Evolutionary conservation across 2,888 invertebrate species (phyloP), one percentile per base, ranked within the genome.

Genomic region (Papilio elwesi): DNA sequence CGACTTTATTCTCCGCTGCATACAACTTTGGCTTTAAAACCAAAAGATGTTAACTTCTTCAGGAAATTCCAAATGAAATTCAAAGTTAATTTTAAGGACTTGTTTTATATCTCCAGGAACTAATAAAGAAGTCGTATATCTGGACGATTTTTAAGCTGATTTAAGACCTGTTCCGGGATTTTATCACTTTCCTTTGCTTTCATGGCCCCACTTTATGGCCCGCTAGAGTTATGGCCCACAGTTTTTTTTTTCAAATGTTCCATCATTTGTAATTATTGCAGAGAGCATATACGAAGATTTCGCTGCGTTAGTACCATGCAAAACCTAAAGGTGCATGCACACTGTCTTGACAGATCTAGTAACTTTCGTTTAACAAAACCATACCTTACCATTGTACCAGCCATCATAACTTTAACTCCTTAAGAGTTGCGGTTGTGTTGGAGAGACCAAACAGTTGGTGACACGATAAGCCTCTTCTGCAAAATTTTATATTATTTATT

Each of bases 241-340:
- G 57, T 59, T 38, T 59, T 59, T 38, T 59, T 59, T 36, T 59
- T 59, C 57, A 59, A 38, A 59, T 38, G 57, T 38, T 38, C 57
- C 57, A 59, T 59, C 38, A 38, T 38, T 59, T 59, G 57, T 59
- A 59, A 59, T 59, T 59, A 59, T 59, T 59, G 38, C 38, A 59
- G n/a, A 52, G 38, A n/a, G 57, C 13, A 59, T 38, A 59, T 59
- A 59, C 57, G 57, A 57, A 26, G 26, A 4, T 26, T 59, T 38
- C 9, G n/a, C 57, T 59, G 38, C 57, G 57, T 57, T 57, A 13
- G 8, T 38, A n/a, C 57, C 13, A 43, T 43, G 43, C 38, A 0
- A 51, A 51, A 51, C 36, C 38, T n/a, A 59, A 59, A n/a, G 57
- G n/a, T n/a, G 38, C 8, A 2, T 38, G n/a, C 57, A 59, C 57